Conservation (phyloP, 2,888 invertebrate species). For the Trissolcus brochymenae region DNA sequence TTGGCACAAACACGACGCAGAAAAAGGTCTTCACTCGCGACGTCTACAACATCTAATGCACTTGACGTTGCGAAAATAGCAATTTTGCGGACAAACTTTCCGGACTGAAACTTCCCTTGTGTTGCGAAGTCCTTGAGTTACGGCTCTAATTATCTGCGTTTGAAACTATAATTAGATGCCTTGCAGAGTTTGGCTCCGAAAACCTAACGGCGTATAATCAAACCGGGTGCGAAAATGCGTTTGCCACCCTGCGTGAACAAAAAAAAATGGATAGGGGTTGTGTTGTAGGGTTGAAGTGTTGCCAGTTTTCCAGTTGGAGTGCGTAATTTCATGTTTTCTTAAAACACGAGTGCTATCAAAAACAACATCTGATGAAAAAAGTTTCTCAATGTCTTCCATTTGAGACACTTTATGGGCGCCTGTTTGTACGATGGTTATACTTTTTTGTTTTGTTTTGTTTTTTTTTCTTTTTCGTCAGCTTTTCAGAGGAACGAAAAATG, state of each 20-base stretch:
- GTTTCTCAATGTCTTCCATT: too few relatives aligned
- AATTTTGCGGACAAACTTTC: constrained; percentile 54
- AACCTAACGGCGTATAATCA: constrained; percentile 40
- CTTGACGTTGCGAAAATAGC: constrained; percentile 51
- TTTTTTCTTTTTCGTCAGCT: constrained; percentile 13
- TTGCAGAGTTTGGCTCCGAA: constrained; percentile 43
- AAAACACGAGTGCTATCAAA: too few relatives aligned
- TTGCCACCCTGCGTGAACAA: constrained; percentile 23
- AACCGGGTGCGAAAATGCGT: constrained; percentile 29
- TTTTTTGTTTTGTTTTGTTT: constrained; percentile 9
- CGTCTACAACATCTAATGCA: constrained; percentile 29
- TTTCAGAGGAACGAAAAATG: constrained; percentile 43
- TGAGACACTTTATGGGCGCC: too few relatives aligned
- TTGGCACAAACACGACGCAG: constrained; percentile 8
- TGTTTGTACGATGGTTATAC: constrained; percentile 1
- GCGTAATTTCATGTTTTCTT: too few relatives aligned
- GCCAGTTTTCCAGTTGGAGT: too few relatives aligned
- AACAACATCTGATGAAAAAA: too few relatives aligned
- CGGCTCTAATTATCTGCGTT: constrained; percentile 58
- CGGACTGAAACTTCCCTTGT: constrained; percentile 48
- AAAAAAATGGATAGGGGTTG: constrained; percentile 9
- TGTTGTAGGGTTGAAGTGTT: not conserved
- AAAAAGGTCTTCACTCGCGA: constrained; percentile 26
- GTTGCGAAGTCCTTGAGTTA: constrained; percentile 54
- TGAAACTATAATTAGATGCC: constrained; percentile 58